A percentile compares a stretch with the other conserved stretches of the same genome.
These are phyloP conservation scores for Atherinosoma microstoma DNA, from an alignment of 2,797 vertebrate genomes.

Conservation along the genomic window DNA sequence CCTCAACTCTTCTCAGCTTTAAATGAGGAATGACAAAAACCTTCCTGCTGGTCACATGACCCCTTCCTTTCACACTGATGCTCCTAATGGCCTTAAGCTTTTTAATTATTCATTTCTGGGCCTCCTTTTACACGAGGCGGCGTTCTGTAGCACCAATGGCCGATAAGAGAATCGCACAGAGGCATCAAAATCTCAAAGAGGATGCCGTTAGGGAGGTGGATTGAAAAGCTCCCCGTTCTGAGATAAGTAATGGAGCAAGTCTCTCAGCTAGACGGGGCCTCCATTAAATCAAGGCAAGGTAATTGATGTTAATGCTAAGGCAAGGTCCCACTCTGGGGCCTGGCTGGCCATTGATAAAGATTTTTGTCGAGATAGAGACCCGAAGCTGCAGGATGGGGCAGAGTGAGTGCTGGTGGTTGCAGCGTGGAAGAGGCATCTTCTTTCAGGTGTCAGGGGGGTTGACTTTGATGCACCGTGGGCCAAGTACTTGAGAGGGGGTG, in stretches of 20 bases:
- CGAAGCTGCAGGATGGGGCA: slow-evolving; percentile 17
- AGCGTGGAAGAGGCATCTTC: slow-evolving; percentile 54
- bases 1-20: slow-evolving; percentile 24
- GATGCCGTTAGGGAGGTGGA: slow-evolving; percentile 28
- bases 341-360: slow-evolving; percentile 45
- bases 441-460: slow-evolving; percentile 70
- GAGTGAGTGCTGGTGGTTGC: slow-evolving; percentile 36
- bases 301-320: slow-evolving; percentile 79
- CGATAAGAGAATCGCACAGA: slow-evolving; percentile 49
- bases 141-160: slow-evolving; percentile 66
- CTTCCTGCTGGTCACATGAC: slow-evolving; percentile 55
- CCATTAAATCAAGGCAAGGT: slow-evolving; percentile 72
- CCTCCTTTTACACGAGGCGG: slow-evolving; percentile 69
- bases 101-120: slow-evolving; percentile 82
- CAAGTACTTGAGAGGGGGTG: slow-evolving; percentile 57
- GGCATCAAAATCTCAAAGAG: slow-evolving; percentile 48
- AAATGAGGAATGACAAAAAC: slow-evolving; percentile 53
- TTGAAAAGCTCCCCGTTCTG: slow-evolving; percentile 34
- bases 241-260: slow-evolving; percentile 70
- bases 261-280: slow-evolving; percentile 49
- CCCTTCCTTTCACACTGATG: slow-evolving; percentile 63
- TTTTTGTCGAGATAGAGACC: slow-evolving; percentile 64
- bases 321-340: slow-evolving; percentile 48
- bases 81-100: slow-evolving; percentile 76
- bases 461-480: slow-evolving; percentile 72